Percentiles rank a stretch among this genome's conserved stretches.
These are phyloP conservation scores for Psittacula echo DNA, from an alignment of 2,797 vertebrate species.

Conservation along the genomic window DNA sequence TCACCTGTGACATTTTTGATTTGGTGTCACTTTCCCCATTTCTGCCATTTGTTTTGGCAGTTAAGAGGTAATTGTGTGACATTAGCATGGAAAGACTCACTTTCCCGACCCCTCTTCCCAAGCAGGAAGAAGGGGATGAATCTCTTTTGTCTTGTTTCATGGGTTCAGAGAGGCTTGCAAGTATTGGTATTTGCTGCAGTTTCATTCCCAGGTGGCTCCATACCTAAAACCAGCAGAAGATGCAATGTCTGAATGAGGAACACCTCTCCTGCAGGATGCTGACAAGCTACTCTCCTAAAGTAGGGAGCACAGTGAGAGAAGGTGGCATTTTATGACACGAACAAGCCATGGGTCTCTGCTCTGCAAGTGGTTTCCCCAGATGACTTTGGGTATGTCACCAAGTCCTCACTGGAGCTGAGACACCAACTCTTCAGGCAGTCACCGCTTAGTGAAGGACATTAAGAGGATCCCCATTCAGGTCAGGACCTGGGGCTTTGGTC, in stretches of 20 bases:
- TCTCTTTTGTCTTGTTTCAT: conserved; percentile 80
- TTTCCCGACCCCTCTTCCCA: conserved; percentile 78
- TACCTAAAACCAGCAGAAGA: not conserved
- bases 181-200: not conserved
- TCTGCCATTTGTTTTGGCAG: conserved; percentile 99
- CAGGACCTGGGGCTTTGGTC: not conserved
- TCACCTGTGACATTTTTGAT: conserved; percentile 99
- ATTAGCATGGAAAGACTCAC: conserved; percentile 89
- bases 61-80: conserved; percentile 99
- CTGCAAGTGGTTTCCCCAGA: not conserved
- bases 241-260: not conserved
- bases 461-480: not conserved
- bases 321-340: not conserved
- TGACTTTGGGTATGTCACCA: not conserved
- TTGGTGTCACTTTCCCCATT: conserved; percentile 96
- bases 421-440: fast-evolving
- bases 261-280: not conserved
- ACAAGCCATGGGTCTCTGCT: not conserved
- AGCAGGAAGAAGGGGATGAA: conserved; percentile 77
- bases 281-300: fast-evolving
- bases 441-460: fast-evolving
- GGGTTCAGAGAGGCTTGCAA: not conserved
- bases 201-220: not conserved
- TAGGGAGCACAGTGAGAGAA: not conserved
- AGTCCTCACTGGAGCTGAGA: not conserved